A percentile compares a stretch with the other conserved stretches of the same genome.
Evolutionary conservation across 2,113 vertebrate genomes (phyloP).

Genomic region (Phainopepla nitens): DNA sequence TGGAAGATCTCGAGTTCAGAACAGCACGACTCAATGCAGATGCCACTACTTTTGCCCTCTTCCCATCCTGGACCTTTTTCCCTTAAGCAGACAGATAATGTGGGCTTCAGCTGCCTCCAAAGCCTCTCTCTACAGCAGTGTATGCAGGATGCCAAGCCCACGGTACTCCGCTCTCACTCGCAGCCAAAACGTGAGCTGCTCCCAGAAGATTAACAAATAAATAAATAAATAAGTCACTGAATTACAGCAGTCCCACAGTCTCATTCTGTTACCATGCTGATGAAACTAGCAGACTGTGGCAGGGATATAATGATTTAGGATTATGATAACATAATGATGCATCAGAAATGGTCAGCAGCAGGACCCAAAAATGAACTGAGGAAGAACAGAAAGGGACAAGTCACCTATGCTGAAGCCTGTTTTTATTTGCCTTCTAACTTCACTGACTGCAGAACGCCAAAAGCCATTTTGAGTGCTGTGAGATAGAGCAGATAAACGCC

Average conservation of each 20-base stretch:
- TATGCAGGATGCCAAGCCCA: not conserved
- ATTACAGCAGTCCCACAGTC: not conserved
- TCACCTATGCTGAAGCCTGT: not conserved
- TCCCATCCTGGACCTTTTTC: not conserved
- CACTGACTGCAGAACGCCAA: not conserved
- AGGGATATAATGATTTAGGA: not conserved
- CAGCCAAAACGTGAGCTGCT: not conserved
- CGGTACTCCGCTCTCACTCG: not conserved
- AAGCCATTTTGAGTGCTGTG: not conserved
- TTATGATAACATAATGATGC: not conserved
- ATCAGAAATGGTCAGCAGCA: not conserved
- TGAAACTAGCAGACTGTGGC: not conserved
- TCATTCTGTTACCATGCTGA: not conserved
- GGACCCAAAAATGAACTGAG: not conserved
- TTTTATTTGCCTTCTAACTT: not conserved
- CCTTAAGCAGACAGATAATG: fast-evolving
- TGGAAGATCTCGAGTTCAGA: not conserved
- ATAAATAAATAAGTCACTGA: not conserved
- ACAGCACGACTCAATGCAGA: not conserved
- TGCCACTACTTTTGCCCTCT: fast-evolving
- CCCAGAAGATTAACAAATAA: not conserved
- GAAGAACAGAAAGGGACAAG: not conserved
- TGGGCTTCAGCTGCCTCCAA: not conserved
- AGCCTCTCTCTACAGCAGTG: fast-evolving
- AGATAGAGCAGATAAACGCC: not conserved